A percentile compares a stretch with the other conserved stretches of the same genome.
phyloP scores from a whole-genome alignment of 2,797 vertebrate genomes.

The Cossypha dichroa region DNA sequence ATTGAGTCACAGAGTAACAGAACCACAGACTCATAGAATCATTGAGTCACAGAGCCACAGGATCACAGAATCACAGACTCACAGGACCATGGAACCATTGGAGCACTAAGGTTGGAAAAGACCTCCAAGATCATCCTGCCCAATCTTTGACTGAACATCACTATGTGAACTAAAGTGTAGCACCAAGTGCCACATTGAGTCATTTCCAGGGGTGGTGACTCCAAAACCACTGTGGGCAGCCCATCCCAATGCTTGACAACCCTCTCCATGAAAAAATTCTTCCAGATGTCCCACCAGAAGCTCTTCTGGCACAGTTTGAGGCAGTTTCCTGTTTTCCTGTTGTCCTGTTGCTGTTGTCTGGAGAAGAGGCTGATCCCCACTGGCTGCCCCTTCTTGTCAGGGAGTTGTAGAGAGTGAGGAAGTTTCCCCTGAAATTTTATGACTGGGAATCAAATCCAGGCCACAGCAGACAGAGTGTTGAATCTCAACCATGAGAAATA shows the following conservation, averaged over 20 bases:
- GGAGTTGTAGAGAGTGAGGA: neutral
- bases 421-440: neutral
- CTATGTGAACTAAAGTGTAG: rapidly evolving
- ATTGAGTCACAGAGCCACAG: neutral
- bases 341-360: neutral
- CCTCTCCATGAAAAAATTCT: neutral
- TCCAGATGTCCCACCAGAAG: neutral
- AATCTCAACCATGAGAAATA: neutral
- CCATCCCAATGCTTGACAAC: neutral
- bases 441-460: neutral
- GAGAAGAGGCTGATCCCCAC: rapidly evolving
- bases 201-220: neutral
- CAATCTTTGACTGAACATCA: neutral
- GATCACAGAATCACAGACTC: neutral
- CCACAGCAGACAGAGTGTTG: neutral
- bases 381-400: neutral
- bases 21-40: neutral
- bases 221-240: rapidly evolving
- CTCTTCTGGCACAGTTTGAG: neutral
- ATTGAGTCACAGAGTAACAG: neutral
- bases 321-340: neutral
- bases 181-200: rapidly evolving
- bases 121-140: neutral
- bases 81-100: neutral
- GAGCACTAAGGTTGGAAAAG: neutral